These are phyloP conservation scores for Syngnathus typhle DNA, from an alignment of 2,113 vertebrate species.

Conservation along the genomic window DNA sequence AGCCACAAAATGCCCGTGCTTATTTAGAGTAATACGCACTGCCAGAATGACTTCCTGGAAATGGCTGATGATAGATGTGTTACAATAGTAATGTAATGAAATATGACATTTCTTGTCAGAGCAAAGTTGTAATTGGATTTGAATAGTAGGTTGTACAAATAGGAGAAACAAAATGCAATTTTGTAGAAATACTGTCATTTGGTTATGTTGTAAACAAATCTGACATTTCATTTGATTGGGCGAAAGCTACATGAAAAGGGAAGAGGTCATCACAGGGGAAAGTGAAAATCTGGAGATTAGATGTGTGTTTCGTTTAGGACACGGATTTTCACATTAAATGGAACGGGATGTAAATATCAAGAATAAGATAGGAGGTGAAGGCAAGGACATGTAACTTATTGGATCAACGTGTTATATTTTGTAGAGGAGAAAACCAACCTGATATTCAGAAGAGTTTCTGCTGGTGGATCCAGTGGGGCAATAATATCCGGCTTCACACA, in stretches of 20 bases:
- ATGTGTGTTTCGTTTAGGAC: background rate
- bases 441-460: constrained; percentile 72
- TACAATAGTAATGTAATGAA: background rate
- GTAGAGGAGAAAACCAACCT: constrained; percentile 41
- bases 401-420: background rate
- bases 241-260: background rate
- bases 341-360: background rate
- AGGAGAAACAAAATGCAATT: background rate
- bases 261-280: background rate
- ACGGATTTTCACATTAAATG: background rate
- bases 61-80: constrained; percentile 1
- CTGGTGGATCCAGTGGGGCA: constrained; percentile 76
- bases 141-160: background rate
- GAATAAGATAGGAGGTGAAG: background rate
- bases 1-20: background rate
- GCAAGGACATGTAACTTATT: background rate
- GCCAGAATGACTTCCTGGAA: background rate
- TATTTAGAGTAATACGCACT: background rate
- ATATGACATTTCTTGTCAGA: background rate
- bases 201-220: background rate
- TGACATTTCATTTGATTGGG: constrained; percentile 1
- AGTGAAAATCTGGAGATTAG: constrained; percentile 1
- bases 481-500: constrained; percentile 77
- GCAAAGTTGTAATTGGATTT: background rate
- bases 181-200: background rate